Conservation (phyloP, 2,113 vertebrate genomes). For the Picathartes gymnocephalus region DNA sequence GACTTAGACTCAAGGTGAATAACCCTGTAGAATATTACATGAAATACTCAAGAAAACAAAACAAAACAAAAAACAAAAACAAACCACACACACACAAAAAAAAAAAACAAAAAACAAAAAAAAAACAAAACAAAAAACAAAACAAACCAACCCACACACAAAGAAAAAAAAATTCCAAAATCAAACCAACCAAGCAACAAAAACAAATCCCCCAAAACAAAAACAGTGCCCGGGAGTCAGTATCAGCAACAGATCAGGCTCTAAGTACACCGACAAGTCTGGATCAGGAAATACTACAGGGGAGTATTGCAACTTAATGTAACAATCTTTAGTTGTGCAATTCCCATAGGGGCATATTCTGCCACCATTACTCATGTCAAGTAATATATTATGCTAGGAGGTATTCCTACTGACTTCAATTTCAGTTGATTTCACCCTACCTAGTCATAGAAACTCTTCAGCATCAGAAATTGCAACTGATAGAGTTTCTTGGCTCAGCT, state of each 20-base stretch:
- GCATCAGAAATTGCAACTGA: neutral
- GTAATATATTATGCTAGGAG: conserved; percentile 5
- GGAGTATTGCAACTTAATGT: conserved; percentile 26
- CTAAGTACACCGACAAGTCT: neutral
- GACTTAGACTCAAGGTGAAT: neutral
- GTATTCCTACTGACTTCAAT: neutral
- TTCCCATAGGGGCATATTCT: neutral
- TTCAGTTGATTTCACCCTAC: neutral
- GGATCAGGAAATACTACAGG: conserved; percentile 14
- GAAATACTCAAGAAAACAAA: neutral
- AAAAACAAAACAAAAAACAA: neutral
- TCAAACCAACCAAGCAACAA: neutral
- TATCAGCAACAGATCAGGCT: neutral
- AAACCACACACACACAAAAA: too few species aligned
- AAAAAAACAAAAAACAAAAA: neutral
- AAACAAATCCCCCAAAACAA: neutral
- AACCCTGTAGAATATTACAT: neutral
- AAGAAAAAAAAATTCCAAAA: neutral
- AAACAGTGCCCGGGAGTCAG: neutral
- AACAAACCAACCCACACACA: too few species aligned
- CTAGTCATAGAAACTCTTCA: neutral
- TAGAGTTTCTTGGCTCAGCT: neutral
- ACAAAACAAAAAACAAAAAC: too few species aligned
- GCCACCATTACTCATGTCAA: neutral
- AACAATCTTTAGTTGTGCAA: neutral